Conservation (phyloP, 1,140 invertebrate genomes). For the Ceratoteleas bidentatus region DNA sequence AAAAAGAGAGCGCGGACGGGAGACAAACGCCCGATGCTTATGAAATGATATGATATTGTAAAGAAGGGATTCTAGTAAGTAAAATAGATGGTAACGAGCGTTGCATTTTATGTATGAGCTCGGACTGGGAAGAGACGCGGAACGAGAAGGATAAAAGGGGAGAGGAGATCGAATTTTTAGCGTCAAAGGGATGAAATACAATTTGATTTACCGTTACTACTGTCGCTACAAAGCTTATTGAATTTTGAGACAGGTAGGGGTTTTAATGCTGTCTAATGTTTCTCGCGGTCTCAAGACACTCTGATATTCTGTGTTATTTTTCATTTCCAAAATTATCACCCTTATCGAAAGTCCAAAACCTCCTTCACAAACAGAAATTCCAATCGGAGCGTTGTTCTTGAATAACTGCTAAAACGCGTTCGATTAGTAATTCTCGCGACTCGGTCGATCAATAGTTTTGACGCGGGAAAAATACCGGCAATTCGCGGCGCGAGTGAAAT, state of each 20-base stretch:
- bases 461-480: slow-evolving; percentile 40
- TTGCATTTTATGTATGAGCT: slow-evolving; percentile 77
- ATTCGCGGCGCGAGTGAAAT: slow-evolving; percentile 29
- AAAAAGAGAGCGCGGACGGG: slow-evolving; percentile 22
- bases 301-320: slow-evolving; percentile 40
- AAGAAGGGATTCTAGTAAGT: slow-evolving; percentile 69
- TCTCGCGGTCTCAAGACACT: slow-evolving; percentile 51
- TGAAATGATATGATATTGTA: slow-evolving; percentile 59
- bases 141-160: slow-evolving; percentile 60
- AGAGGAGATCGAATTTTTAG: slow-evolving; percentile 78
- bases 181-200: slow-evolving; percentile 80
- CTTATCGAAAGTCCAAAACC: too few relatives aligned
- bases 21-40: slow-evolving; percentile 64
- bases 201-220: slow-evolving; percentile 79
- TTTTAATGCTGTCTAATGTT: slow-evolving; percentile 73
- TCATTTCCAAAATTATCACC: too few relatives aligned
- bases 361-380: slow-evolving; percentile 9
- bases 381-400: slow-evolving; percentile 49
- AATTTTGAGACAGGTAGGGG: slow-evolving; percentile 74
- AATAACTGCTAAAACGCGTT: slow-evolving; percentile 57
- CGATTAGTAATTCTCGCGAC: slow-evolving; percentile 57
- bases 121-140: slow-evolving; percentile 62
- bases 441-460: slow-evolving; percentile 50
- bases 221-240: slow-evolving; percentile 70
- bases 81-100: slow-evolving; percentile 77